These are phyloP conservation scores for Sebastes kiyomatsui DNA, from an alignment of 2,797 vertebrate genomes.

Conservation along the genomic window DNA sequence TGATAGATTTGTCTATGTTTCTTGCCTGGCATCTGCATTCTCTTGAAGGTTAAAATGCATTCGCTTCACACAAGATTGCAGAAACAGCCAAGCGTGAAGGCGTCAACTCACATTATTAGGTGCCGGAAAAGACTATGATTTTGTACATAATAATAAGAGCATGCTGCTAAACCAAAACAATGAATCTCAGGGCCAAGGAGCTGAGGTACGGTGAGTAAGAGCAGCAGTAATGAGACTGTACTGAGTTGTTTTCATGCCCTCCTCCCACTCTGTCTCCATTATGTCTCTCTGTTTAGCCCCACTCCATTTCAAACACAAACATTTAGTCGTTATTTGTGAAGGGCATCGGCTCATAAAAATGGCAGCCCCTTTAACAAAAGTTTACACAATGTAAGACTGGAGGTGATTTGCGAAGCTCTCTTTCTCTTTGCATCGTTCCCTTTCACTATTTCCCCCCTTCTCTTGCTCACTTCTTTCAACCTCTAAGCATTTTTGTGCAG, in stretches of 20 bases:
- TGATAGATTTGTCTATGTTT: neutral
- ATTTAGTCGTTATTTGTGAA: conserved; percentile 40
- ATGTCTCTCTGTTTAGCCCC: conserved; percentile 29
- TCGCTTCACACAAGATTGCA: neutral
- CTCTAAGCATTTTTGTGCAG: neutral
- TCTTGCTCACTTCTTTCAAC: conserved; percentile 13
- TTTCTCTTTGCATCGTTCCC: neutral
- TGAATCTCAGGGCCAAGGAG: neutral
- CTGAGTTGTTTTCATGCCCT: conserved; percentile 7
- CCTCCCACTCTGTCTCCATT: conserved; percentile 17
- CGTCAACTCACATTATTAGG: conserved; percentile 6
- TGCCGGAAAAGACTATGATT: neutral
- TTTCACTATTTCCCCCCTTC: neutral
- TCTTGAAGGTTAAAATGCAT: neutral
- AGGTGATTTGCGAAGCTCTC: conserved; percentile 6
- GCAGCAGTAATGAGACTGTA: conserved; percentile 23
- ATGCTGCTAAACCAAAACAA: neutral
- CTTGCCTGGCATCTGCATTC: neutral
- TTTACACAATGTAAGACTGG: conserved; percentile 8
- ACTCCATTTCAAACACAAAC: conserved; percentile 42
- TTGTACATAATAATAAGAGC: neutral
- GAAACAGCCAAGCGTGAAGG: neutral
- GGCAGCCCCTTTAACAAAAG: conserved; percentile 14
- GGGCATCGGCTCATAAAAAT: conserved; percentile 20
- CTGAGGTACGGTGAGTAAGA: neutral